Evolutionary conservation across 2,113 vertebrate genomes (phyloP).

Genomic region (Pholis gunnellus): DNA sequence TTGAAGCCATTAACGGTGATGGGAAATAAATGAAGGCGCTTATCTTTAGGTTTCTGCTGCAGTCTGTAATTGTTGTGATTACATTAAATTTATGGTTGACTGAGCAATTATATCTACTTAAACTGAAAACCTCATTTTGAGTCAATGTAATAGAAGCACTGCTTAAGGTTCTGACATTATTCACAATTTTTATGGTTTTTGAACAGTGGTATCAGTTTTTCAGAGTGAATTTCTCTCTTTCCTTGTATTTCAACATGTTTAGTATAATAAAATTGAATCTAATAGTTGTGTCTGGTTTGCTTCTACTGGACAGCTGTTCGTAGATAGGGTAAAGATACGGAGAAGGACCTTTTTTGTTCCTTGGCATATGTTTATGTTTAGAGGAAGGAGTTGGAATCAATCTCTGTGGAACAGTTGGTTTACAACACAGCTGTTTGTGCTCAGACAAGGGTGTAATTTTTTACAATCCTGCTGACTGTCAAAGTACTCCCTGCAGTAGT

Average conservation of each 20-base stretch:
- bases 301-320: conserved; percentile 41
- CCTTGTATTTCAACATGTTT: not conserved
- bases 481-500: conserved; percentile 2
- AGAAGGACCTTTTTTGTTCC: conserved; percentile 11
- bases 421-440: conserved; percentile 42
- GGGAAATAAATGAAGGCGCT: not conserved
- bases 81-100: not conserved
- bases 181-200: not conserved
- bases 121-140: not conserved
- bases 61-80: conserved; percentile 3
- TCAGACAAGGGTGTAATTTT: conserved; percentile 31
- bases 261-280: not conserved
- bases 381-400: conserved; percentile 11
- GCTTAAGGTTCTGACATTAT: not conserved
- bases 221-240: not conserved
- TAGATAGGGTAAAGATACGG: conserved; percentile 2
- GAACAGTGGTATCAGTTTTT: not conserved
- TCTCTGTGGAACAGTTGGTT: conserved; percentile 42
- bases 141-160: not conserved
- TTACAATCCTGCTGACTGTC: conserved; percentile 29
- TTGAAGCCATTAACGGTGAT: not conserved
- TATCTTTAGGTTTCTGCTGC: conserved; percentile 15
- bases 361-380: conserved; percentile 22
- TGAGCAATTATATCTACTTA: not conserved
- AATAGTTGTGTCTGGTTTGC: not conserved